These are phyloP conservation scores for Ormyrus pomaceus DNA, from an alignment of 2,888 invertebrate species.

Conservation along the genomic window DNA sequence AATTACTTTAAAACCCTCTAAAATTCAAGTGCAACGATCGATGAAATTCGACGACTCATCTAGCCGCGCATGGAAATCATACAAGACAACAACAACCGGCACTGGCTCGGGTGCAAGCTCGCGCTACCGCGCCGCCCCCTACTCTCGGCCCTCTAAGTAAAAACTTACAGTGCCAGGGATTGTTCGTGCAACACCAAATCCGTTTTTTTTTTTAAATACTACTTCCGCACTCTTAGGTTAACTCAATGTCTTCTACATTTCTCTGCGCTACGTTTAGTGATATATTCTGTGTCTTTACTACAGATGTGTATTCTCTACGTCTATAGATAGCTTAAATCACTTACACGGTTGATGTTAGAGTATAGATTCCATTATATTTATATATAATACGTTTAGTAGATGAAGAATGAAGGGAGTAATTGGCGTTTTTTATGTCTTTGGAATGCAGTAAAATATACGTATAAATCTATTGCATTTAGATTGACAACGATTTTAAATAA, in stretches of 20 bases:
- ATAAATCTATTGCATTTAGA: neutral
- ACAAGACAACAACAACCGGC: conserved; percentile 77
- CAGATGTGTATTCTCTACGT: no score
- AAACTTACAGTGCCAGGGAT: conserved; percentile 9
- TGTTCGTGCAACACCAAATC: conserved; percentile 12
- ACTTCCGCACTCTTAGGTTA: no score
- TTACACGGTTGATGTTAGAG: no score
- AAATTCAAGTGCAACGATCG: conserved; percentile 66
- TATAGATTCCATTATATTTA: no score
- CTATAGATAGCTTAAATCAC: no score
- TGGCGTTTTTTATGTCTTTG: neutral
- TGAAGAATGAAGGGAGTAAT: neutral
- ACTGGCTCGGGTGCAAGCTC: conserved; percentile 76
- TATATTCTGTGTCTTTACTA: no score
- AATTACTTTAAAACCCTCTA: conserved; percentile 53
- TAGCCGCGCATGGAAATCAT: conserved; percentile 79
- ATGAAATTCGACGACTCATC: conserved; percentile 77
- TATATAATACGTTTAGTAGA: no score
- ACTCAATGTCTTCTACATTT: no score
- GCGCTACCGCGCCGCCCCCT: conserved; percentile 80
- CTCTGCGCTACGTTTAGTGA: no score
- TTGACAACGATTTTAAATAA: neutral
- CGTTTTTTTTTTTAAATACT: neutral
- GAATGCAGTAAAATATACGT: neutral
- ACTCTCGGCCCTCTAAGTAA: conserved; percentile 79